Evolutionary conservation across 2,888 invertebrate species (phyloP).

Genomic region (Trisateles emortualis): DNA sequence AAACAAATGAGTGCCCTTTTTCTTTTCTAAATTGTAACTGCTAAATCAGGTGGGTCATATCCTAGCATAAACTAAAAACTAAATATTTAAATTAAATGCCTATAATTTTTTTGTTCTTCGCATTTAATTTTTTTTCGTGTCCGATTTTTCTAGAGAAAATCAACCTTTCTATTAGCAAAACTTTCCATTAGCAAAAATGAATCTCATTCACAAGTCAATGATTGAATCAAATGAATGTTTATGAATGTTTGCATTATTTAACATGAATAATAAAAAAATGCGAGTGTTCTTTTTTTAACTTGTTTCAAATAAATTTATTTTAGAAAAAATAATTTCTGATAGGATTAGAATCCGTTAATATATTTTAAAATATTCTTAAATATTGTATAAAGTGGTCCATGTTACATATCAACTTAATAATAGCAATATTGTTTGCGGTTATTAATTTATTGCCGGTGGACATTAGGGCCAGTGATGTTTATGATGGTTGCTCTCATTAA

Average conservation of each 20-base stretch:
- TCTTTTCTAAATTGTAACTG: too few relatives aligned
- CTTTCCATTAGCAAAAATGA: slow-evolving; percentile 10
- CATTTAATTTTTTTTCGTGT: too few relatives aligned
- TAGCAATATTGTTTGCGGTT: slow-evolving; percentile 58
- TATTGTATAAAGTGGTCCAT: slow-evolving; percentile 53
- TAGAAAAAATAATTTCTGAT: not conserved
- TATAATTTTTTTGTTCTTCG: too few relatives aligned
- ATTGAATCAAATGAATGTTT: slow-evolving; percentile 17
- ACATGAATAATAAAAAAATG: slow-evolving; percentile 16
- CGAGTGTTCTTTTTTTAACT: slow-evolving; percentile 1
- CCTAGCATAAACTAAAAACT: too few relatives aligned
- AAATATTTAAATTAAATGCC: too few relatives aligned
- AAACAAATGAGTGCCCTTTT: too few relatives aligned
- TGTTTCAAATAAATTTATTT: not conserved
- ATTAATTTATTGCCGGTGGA: slow-evolving; percentile 61
- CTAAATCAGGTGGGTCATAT: too few relatives aligned
- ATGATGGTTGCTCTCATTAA: slow-evolving; percentile 69
- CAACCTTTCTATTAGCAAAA: not conserved
- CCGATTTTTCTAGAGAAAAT: not conserved
- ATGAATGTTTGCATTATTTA: slow-evolving; percentile 35
- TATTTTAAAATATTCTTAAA: not conserved
- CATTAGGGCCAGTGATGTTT: slow-evolving; percentile 70
- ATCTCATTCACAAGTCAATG: slow-evolving; percentile 27
- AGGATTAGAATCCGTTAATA: too few relatives aligned
- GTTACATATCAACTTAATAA: slow-evolving; percentile 52